A percentile compares a stretch with the other conserved stretches of the same genome.
Conservation (phyloP, 2,888 invertebrate species). For the Anagyrus pseudococci region DNA sequence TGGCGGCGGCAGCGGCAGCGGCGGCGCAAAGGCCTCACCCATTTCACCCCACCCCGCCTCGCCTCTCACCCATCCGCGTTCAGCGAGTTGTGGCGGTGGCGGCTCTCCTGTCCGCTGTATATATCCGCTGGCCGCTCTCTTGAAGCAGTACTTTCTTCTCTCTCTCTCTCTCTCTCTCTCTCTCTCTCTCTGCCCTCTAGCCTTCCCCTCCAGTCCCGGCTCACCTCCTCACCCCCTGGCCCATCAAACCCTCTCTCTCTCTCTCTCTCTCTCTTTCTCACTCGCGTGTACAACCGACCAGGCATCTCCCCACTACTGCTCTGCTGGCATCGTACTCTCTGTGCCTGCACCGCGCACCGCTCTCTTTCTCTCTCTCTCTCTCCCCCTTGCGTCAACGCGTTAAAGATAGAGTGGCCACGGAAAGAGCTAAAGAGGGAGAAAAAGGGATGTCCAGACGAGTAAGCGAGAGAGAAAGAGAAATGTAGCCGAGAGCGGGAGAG, state of each 20-base stretch:
- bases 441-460: neutral
- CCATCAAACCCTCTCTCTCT: constrained; percentile 31
- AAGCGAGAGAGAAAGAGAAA: no score
- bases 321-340: no score
- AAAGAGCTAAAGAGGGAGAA: neutral
- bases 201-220: constrained; percentile 47
- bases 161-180: constrained; percentile 31
- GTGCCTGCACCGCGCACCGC: constrained; percentile 2
- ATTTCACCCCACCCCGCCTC: no score
- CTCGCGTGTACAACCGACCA: no score
- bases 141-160: constrained; percentile 39
- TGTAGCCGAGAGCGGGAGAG: no score
- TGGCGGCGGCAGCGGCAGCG: constrained; percentile 53
- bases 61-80: no score
- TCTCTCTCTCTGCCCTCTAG: constrained; percentile 43
- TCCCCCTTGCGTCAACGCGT: constrained; percentile 1
- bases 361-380: constrained; percentile 6
- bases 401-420: no score
- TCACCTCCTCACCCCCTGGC: constrained; percentile 37
- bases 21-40: no score
- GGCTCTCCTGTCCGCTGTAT: no score
- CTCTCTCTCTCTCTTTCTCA: constrained; percentile 5
- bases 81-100: no score
- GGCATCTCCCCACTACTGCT: no score
- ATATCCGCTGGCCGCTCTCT: no score